Evolutionary conservation across 2,797 vertebrate genomes (phyloP).

Genomic region (Spinus pinus): DNA sequence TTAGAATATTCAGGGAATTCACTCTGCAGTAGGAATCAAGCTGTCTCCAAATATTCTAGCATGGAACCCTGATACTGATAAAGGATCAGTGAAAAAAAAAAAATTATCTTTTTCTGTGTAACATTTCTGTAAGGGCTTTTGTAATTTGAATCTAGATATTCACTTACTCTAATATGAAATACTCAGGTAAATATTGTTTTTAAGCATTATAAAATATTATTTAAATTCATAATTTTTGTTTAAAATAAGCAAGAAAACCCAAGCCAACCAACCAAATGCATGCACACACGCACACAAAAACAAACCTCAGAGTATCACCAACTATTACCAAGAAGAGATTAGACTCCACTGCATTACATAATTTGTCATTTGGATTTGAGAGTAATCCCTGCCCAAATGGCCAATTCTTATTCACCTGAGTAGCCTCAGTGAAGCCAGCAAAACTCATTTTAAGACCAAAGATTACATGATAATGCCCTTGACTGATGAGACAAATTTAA

Average conservation of each 20-base stretch:
- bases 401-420: slow-evolving; percentile 29
- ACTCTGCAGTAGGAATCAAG: background rate
- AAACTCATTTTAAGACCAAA: slow-evolving; percentile 38
- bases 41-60: slow-evolving; percentile 46
- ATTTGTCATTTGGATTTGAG: slow-evolving; percentile 15
- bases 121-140: background rate
- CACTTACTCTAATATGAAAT: background rate
- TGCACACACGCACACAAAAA: accelerated
- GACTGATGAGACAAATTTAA: slow-evolving; percentile 40
- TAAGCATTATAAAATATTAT: background rate
- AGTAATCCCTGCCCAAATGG: slow-evolving; percentile 16
- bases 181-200: background rate
- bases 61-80: background rate
- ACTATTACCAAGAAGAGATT: slow-evolving; percentile 8
- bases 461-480: slow-evolving; percentile 3
- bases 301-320: background rate
- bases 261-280: background rate
- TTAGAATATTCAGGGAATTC: slow-evolving; percentile 37
- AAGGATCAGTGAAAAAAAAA: slow-evolving; percentile 19
- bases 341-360: background rate
- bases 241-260: background rate
- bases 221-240: background rate
- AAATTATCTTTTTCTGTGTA: background rate
- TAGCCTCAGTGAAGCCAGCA: slow-evolving; percentile 13
- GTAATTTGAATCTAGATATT: slow-evolving; percentile 17